Conservation (phyloP, 1,140 invertebrate species). For the Drosophila saltans region DNA sequence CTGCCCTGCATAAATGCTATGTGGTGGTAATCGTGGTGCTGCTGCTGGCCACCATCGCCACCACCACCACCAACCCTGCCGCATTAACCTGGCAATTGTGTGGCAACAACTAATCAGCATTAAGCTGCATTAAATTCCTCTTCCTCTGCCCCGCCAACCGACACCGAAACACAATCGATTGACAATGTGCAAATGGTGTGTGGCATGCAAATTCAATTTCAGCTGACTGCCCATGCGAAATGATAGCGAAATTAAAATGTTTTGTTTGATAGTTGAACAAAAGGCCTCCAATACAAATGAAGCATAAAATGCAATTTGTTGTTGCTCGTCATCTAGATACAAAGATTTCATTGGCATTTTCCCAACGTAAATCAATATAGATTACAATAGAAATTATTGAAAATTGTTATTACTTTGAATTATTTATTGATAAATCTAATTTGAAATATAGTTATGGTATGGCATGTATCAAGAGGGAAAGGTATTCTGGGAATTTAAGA, state of each 20-base stretch:
- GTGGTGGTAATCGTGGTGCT: no score
- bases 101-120: conserved; percentile 53
- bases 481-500: no score
- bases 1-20: conserved; percentile 38
- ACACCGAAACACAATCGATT: conserved; percentile 11
- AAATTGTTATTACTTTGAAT: no score
- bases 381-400: no score
- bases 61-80: conserved; percentile 7
- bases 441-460: no score
- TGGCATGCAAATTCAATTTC: conserved; percentile 20
- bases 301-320: neutral
- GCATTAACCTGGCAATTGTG: conserved; percentile 36
- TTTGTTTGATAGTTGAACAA: conserved; percentile 1
- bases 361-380: no score
- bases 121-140: conserved; percentile 17
- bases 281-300: neutral
- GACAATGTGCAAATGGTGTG: conserved; percentile 45
- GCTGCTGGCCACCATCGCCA: conserved; percentile 28
- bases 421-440: no score
- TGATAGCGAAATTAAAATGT: conserved; percentile 39
- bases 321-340: neutral
- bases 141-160: neutral
- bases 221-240: conserved; percentile 23
- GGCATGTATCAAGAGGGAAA: no score
- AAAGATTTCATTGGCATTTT: neutral